A percentile compares a stretch with the other conserved stretches of the same genome.
Conservation (phyloP, 2,113 vertebrate genomes). For the Felis catus region DNA sequence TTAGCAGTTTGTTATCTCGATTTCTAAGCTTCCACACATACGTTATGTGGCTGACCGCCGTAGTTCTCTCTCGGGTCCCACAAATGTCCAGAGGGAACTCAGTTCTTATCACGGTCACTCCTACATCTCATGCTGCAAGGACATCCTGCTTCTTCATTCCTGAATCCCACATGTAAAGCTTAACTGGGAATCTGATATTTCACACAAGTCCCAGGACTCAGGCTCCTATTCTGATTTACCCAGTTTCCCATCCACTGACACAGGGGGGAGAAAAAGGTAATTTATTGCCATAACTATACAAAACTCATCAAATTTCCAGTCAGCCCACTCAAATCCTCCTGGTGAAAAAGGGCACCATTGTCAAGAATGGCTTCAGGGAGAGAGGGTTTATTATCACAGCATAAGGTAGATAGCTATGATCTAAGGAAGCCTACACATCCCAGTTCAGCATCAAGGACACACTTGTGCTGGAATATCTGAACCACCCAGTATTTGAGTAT, state of each 20-base stretch:
- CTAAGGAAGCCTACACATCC: background rate
- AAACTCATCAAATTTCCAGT: background rate
- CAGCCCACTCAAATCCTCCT: background rate
- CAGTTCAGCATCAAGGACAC: background rate
- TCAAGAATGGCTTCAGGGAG: background rate
- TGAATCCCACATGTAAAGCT: background rate
- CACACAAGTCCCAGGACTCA: background rate
- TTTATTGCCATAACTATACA: background rate
- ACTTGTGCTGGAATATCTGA: background rate
- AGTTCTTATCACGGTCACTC: fast-evolving
- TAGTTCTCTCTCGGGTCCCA: background rate
- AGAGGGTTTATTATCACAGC: background rate
- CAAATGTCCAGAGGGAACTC: background rate
- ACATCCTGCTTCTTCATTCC: background rate
- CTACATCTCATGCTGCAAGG: background rate
- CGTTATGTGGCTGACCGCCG: background rate
- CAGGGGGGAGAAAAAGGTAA: background rate
- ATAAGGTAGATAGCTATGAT: background rate
- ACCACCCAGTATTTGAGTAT: background rate
- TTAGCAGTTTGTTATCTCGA: background rate
- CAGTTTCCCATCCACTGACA: background rate
- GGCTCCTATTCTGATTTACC: background rate
- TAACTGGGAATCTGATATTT: background rate
- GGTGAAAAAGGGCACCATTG: background rate
- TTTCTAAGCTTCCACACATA: background rate